Evolutionary conservation across 2,113 vertebrate genomes (phyloP), one percentile per base, ranked within the genome.

Genomic region (Channa maculata): DNA sequence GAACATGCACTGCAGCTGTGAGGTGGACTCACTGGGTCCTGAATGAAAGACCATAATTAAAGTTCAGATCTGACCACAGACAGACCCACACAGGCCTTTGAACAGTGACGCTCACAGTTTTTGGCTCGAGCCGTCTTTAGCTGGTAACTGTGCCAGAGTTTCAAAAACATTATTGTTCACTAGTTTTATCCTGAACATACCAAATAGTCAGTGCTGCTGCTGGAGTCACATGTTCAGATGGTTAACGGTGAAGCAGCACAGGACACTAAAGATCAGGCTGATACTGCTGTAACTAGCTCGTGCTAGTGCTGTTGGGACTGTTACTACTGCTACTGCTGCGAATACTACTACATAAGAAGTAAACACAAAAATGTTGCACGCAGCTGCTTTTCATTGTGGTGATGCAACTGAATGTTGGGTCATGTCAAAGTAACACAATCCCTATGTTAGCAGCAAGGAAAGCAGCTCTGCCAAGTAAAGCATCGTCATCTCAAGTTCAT

Each of bases 1-100:
- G 54, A 72, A 77, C 64, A 69, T 2, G 48, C 24, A 6, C 33
- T 61, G 41, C 39, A 36, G 67, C 55, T 65, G 39, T 53, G 65
- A 50, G 57, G 77, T 37, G 50, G 45, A 44, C 46, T 10, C 49
- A 51, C 41, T 34, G 37, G 1, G 52, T 15, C 49, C 71, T 60
- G 49, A 74, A 75, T 45, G 76, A 79, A 77, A 59, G 39, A 41
- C 24, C 43, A 62, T 70, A 49, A 72, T 49, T 36, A 39, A 39
- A 7, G 2, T 69, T 43, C 62, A 79, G 71, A 44, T 49, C 37
- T 11, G 73, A 65, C 69, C 59, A 12, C 68, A 38, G 53, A 43
- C 62, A 37, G 58, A 77, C 75, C 75, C 64, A 69, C 69, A 5
- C 69, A 3, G 51, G 6, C 10, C 57, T 58, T 10, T 67, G 62